These are phyloP conservation scores for Prionailurus viverrinus DNA, from an alignment of 2,113 vertebrate genomes.

Conservation along the genomic window DNA sequence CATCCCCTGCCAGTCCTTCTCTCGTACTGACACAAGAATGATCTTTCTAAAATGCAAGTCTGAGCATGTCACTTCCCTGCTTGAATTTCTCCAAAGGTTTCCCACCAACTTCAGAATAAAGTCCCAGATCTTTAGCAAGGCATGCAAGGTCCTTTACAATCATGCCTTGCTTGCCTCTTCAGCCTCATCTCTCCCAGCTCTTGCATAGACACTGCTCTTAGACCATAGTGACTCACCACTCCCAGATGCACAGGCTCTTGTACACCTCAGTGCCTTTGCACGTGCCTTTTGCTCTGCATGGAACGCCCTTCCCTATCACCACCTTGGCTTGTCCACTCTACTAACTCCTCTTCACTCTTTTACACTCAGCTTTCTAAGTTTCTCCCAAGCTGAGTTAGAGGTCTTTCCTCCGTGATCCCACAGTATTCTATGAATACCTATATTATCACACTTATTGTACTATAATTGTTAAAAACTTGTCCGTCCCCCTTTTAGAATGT, in stretches of 20 bases:
- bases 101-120: background rate
- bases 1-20: background rate
- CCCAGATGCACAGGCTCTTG: background rate
- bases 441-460: slow-evolving; percentile 30
- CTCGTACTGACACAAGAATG: slow-evolving; percentile 1
- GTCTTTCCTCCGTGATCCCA: background rate
- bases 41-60: background rate
- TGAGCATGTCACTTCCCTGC: slow-evolving; percentile 18
- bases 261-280: background rate
- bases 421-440: background rate
- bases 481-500: slow-evolving; percentile 51
- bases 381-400: slow-evolving; percentile 22
- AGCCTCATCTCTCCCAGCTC: background rate
- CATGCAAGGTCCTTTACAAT: background rate
- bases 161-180: background rate
- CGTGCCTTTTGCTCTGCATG: background rate
- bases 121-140: background rate
- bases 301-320: background rate
- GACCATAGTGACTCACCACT: background rate
- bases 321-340: background rate
- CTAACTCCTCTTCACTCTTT: background rate
- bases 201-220: background rate
- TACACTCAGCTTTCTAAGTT: slow-evolving; percentile 22
- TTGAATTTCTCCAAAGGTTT: background rate
- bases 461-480: slow-evolving; percentile 21